Conservation (phyloP, 2,113 vertebrate genomes). For the Odocoileus hemionus region DNA sequence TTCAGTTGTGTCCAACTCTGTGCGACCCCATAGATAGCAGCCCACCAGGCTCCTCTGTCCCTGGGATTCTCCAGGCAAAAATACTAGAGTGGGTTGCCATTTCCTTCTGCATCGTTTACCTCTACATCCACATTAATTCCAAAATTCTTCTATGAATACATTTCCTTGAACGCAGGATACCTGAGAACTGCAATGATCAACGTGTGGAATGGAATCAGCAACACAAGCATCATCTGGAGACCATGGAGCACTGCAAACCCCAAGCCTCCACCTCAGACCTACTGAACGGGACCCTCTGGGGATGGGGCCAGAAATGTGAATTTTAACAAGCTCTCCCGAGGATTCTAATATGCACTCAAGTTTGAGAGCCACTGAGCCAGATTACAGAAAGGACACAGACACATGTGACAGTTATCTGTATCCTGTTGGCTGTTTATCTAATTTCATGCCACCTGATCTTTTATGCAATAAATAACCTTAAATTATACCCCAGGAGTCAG, state of each 20-base stretch:
- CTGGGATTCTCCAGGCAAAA: neutral
- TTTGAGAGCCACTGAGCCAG: neutral
- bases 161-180: neutral
- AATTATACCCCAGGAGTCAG: neutral
- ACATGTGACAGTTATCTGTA: neutral
- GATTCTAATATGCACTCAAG: neutral
- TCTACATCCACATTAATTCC: neutral
- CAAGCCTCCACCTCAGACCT: neutral
- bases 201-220: neutral
- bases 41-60: neutral
- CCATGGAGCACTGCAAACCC: neutral
- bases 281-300: neutral
- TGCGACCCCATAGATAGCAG: accelerated
- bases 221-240: neutral
- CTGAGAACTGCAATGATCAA: neutral
- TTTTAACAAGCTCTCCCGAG: neutral
- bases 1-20: neutral
- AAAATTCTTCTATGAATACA: neutral
- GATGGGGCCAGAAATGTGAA: neutral
- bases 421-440: neutral
- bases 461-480: neutral
- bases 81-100: neutral
- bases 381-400: neutral
- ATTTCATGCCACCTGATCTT: neutral
- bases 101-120: neutral